Percentiles rank a stretch among this genome's conserved stretches.
Evolutionary conservation across 2,113 vertebrate species (phyloP).

Genomic region (Herpetotheres cachinnans): DNA sequence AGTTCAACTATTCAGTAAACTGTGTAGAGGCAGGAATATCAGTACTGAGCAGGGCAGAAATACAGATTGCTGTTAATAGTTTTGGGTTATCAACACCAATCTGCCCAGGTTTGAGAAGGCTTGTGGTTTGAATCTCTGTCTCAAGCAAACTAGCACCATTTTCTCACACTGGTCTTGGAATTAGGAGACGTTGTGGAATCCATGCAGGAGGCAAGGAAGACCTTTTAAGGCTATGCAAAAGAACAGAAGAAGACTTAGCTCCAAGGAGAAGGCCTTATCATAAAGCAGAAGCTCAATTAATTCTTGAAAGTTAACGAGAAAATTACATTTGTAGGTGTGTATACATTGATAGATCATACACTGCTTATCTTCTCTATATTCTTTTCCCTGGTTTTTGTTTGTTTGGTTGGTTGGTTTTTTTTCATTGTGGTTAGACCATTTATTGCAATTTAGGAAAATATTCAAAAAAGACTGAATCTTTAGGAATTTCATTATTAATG

Average conservation of each 20-base stretch:
- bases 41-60: neutral
- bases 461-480: neutral
- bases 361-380: neutral
- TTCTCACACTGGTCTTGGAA: neutral
- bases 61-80: neutral
- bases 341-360: neutral
- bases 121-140: neutral
- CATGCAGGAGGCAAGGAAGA: neutral
- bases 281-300: neutral
- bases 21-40: neutral
- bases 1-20: neutral
- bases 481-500: neutral
- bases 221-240: neutral
- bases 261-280: neutral
- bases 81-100: neutral
- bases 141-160: neutral
- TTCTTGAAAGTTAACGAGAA: neutral
- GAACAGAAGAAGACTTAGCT: neutral
- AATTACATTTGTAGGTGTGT: neutral
- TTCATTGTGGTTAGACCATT: neutral
- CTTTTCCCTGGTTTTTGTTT: too few species aligned
- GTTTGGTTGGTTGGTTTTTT: neutral
- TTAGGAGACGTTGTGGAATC: neutral
- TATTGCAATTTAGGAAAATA: neutral
- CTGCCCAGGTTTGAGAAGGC: neutral